Evolutionary conservation across 92 coral and sea anemone genomes (phyloP).

Genomic region (Actinernus sp.): DNA sequence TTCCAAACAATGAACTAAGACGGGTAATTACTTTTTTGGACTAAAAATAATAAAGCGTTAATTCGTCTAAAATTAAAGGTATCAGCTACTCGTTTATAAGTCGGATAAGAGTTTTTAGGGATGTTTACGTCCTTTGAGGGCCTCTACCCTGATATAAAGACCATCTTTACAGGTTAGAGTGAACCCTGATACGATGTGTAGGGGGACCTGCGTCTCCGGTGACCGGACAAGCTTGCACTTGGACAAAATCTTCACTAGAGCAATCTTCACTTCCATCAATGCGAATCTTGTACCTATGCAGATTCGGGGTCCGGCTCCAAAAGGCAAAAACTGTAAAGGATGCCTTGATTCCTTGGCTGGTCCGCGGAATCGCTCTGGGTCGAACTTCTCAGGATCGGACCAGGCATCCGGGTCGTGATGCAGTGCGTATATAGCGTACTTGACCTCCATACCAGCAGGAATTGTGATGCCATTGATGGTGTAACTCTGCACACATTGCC

Average conservation of each 20-base stretch:
- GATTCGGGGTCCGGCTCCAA: slow-evolving; percentile 64
- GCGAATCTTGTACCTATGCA: slow-evolving; percentile 74
- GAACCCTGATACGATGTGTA: slow-evolving; percentile 34
- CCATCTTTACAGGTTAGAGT: slow-evolving; percentile 45
- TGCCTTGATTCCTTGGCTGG: slow-evolving; percentile 30
- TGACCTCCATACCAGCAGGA: slow-evolving; percentile 47
- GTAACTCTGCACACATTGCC: slow-evolving; percentile 43
- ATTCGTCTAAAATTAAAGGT: too few species aligned
- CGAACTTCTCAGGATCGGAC: slow-evolving; percentile 58
- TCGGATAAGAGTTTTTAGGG: too few species aligned
- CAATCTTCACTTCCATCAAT: slow-evolving; percentile 60
- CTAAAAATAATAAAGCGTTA: too few species aligned
- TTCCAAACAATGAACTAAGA: too few species aligned
- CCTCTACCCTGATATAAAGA: slow-evolving; percentile 36
- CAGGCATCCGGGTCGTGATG: slow-evolving; percentile 69
- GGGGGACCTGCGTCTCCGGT: slow-evolving; percentile 69
- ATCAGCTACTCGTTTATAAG: too few species aligned
- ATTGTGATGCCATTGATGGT: slow-evolving; percentile 41
- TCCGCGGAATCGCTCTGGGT: slow-evolving; percentile 63
- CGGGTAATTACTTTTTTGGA: too few species aligned
- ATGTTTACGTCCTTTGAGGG: too few species aligned
- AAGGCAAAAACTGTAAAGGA: slow-evolving; percentile 58
- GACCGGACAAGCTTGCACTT: slow-evolving; percentile 62
- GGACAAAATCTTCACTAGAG: slow-evolving; percentile 53
- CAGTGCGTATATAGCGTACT: slow-evolving; percentile 47